Percentiles rank a stretch among this genome's conserved stretches.
These are phyloP conservation scores for Tupiocoris notatus DNA, from an alignment of 2,888 invertebrate genomes.

Conservation along the genomic window DNA sequence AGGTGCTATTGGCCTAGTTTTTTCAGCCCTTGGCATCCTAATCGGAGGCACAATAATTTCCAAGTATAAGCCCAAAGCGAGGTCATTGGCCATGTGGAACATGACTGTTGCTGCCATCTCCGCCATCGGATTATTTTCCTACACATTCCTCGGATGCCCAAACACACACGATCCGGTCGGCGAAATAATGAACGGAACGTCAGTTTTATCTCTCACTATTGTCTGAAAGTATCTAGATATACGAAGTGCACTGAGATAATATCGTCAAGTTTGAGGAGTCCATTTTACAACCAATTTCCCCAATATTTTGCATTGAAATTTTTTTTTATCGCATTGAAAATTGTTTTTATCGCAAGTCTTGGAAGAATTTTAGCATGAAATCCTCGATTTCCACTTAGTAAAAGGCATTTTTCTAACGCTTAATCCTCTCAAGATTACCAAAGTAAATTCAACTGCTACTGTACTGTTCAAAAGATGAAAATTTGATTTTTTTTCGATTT, in stretches of 20 bases:
- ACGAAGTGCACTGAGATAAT: too few relatives aligned
- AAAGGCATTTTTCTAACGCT: too few relatives aligned
- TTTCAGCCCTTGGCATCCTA: constrained; percentile 68
- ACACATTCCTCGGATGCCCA: constrained; percentile 65
- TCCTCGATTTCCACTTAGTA: too few relatives aligned
- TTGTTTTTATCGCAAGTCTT: neutral
- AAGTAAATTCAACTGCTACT: too few relatives aligned
- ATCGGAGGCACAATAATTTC: constrained; percentile 66
- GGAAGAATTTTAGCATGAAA: too few relatives aligned
- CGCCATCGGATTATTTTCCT: constrained; percentile 63
- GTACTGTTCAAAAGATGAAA: too few relatives aligned
- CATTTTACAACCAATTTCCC: too few relatives aligned
- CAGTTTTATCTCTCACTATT: neutral
- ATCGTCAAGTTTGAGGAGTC: neutral
- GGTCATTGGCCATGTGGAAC: constrained; percentile 69
- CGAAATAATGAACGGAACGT: constrained; percentile 22
- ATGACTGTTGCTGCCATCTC: constrained; percentile 64
- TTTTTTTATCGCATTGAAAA: neutral
- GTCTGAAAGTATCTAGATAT: neutral
- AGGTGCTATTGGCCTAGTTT: constrained; percentile 65
- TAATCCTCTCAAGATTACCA: too few relatives aligned
- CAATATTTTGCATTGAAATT: too few relatives aligned
- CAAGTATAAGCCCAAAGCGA: constrained; percentile 64
- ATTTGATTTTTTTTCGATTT: too few relatives aligned
- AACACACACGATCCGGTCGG: constrained; percentile 54